Base-by-base conservation (phyloP, 2,888 invertebrate species). In the Sialis lutaria region DNA sequence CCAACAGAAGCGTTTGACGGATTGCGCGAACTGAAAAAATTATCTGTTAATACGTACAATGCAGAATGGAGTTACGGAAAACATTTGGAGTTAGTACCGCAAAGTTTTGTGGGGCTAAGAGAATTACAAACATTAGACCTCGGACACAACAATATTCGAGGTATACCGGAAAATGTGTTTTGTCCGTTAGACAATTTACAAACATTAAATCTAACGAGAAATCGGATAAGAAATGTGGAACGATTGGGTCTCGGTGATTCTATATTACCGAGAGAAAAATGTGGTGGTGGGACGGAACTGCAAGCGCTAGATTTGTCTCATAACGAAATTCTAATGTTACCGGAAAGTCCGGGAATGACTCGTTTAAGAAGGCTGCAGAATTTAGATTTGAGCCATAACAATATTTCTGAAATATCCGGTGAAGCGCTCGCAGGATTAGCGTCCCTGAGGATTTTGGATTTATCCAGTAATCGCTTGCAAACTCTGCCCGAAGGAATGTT, bases 401-500 rank as follows among this genome's bases (percentile, higher is more conserved):
- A 83, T 60, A 79, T 92, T 53, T 76, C 75, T 47, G 80, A 83
- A 57, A 75, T 91, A 57, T 81, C 82, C 50, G 76, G 79, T 56
- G 82, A 86, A 60, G 79, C 88, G 12, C 74, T 92, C 54, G 76
- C 79, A 50, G 86, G 87, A 40, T 71, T 92, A 45, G 76, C 79
- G 37, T 81, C 82, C 42, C 69, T 93, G 62, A 76, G 85, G 56
- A 77, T 84, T 37, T 66, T 95, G 45, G 90, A 93, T 70, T 72
- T 91, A 59, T 87, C 90, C 55, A 82, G 83, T 63, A 95, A 95
- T 64, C 77, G 77, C 53, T 67, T 95, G 56, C 81, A 80, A 55
- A 76, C 79, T 12, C 64, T 93, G 58, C 91, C 92, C 1, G 79
- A 84, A 56, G 82, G 82, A 42, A 64, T 90, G 48, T 89, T 93